Evolutionary conservation across 2,113 vertebrate species (phyloP).

Genomic region (Colinus virginianus): DNA sequence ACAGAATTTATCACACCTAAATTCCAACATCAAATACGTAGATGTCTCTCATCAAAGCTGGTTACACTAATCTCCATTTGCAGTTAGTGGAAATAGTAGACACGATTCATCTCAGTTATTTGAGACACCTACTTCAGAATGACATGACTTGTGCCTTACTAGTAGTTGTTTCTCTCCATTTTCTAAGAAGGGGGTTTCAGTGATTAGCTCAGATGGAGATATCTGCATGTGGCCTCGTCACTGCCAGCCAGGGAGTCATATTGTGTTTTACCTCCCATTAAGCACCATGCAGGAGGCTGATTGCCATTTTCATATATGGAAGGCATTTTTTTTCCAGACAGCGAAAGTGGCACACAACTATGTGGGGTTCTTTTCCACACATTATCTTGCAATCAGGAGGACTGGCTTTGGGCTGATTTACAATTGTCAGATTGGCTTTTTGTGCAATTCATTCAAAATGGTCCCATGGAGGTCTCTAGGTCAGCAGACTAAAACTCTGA

Average conservation of each 20-base stretch:
- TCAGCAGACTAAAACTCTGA: conserved; percentile 24
- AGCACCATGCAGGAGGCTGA: conserved; percentile 62
- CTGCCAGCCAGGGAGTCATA: conserved; percentile 41
- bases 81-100: neutral
- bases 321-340: conserved; percentile 29
- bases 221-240: conserved; percentile 63
- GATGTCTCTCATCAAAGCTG: neutral
- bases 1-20: neutral
- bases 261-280: conserved; percentile 74
- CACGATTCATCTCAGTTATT: conserved; percentile 9
- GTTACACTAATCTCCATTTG: neutral
- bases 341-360: conserved; percentile 24
- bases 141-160: conserved; percentile 8
- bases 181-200: conserved; percentile 50
- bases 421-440: conserved; percentile 39
- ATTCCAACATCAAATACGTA: neutral
- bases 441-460: conserved; percentile 25
- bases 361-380: conserved; percentile 23
- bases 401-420: conserved; percentile 44
- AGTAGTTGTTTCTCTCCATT: conserved; percentile 46
- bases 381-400: conserved; percentile 47
- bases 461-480: conserved; percentile 20
- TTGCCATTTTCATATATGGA: conserved; percentile 64
- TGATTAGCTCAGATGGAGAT: conserved; percentile 68
- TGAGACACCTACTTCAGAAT: conserved; percentile 28